Evolutionary conservation across 92 coral and sea anemone species (phyloP), one percentile per base, ranked within the genome.

Genomic region (Plumapathes pennacea): DNA sequence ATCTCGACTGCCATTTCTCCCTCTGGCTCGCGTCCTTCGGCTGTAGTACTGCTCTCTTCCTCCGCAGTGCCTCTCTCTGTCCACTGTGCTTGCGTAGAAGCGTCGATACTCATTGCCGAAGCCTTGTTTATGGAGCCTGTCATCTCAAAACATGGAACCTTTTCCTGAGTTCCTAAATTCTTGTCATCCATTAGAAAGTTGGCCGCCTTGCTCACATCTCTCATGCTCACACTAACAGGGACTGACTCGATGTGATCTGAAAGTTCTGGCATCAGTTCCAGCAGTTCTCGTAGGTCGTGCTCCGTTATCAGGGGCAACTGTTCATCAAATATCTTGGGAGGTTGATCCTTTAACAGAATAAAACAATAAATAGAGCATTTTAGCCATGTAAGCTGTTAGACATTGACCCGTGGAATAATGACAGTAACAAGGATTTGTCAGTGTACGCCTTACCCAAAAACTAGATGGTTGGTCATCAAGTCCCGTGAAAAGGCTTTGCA

Each of bases 401-500:
- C 17, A 30, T 29, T 8, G 13, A n/a, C 67, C 29, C 32, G n/a
- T n/a, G n/a, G n/a, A n/a, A n/a, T n/a, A n/a, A n/a, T n/a, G n/a
- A n/a, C n/a, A n/a, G n/a, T n/a, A n/a, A n/a, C n/a, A n/a, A 1
- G 20, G 0, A 12, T 15, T 18, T 12, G 5, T 11, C 18, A 28
- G 4, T 19, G 3, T 45, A 25, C 13, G 3, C 84, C 88, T 75
- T 53, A 89, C 97, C 29, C 52, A 60, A 56, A 89, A 85, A 80
- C 58, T 83, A 8, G 87, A 48, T n/a, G 99, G 99, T 21, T 83
- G 69, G 72, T 92, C 97, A 2, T 75, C 84, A 38, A 92, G 47
- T 4, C 98, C 98, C 21, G 82, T 33, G 40, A 92, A 92, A 45
- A 92, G 42, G 58, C 78, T 82, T 47, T 92, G 96, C 21, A 92